phyloP scores from a whole-genome alignment of 2,888 invertebrate genomes.

The Automeris io region DNA sequence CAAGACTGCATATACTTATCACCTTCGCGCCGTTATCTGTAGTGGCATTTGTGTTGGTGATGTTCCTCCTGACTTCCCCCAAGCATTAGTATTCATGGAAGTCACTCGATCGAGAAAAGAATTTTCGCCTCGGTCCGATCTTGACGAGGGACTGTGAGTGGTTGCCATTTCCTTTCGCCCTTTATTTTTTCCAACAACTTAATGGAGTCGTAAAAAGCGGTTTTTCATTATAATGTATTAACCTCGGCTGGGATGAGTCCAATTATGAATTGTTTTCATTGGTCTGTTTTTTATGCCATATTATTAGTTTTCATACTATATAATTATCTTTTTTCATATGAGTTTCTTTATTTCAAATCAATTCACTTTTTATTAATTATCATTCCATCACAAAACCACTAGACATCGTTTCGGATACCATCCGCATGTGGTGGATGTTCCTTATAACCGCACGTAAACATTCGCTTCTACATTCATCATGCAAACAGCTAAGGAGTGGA shows the following conservation, averaged over 20 bases:
- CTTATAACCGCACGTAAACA: no score
- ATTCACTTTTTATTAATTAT: no score
- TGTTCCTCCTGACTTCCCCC: slow-evolving; percentile 43
- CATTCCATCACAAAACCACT: no score
- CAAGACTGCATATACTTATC: background rate
- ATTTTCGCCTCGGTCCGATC: slow-evolving; percentile 61
- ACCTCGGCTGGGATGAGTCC: slow-evolving; percentile 38
- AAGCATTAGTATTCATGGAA: slow-evolving; percentile 73
- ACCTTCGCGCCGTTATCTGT: slow-evolving; percentile 38
- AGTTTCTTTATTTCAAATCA: no score
- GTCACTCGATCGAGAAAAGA: slow-evolving; percentile 72
- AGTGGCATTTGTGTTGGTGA: slow-evolving; percentile 52
- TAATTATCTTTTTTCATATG: no score
- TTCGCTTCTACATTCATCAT: no score
- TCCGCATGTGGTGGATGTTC: no score
- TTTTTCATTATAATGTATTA: slow-evolving; percentile 66
- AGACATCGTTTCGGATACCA: no score
- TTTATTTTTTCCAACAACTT: slow-evolving; percentile 68
- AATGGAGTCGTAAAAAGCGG: slow-evolving; percentile 67
- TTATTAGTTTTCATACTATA: no score
- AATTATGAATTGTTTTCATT: slow-evolving; percentile 34
- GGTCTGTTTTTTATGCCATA: slow-evolving; percentile 4
- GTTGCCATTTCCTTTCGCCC: slow-evolving; percentile 61
- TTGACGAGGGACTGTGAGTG: slow-evolving; percentile 62
- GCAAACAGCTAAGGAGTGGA: no score